Conservation (phyloP, 64 coral and sea anemone genomes). For the Montipora cactus region DNA sequence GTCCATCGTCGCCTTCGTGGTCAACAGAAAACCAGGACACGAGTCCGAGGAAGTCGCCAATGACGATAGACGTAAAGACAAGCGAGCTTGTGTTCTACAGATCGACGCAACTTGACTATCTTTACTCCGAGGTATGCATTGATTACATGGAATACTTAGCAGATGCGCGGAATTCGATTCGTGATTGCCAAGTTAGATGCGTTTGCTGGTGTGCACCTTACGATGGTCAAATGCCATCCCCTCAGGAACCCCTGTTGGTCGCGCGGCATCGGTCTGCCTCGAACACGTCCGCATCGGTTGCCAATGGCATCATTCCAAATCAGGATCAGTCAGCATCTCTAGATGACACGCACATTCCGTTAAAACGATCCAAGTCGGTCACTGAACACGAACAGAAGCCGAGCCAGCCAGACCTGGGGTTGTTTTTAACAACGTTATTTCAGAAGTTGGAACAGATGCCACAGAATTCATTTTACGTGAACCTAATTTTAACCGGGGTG, state of each 20-base stretch:
- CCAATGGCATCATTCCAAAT: conserved; percentile 72
- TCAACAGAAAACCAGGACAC: conserved; percentile 73
- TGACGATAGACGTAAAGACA: conserved; percentile 83
- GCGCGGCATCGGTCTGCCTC: conserved; percentile 50
- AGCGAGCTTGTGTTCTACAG: conserved; percentile 86
- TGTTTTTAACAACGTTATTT: conserved; percentile 88
- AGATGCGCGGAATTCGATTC: conserved; percentile 79
- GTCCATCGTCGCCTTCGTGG: conserved; percentile 41
- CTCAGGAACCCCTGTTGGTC: conserved; percentile 1
- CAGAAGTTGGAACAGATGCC: conserved; percentile 94
- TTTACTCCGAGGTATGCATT: conserved; percentile 52
- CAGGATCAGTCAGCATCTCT: conserved; percentile 29
- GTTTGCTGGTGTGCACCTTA: conserved; percentile 87
- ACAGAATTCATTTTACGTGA: conserved; percentile 95
- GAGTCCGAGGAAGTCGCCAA: conserved; percentile 40
- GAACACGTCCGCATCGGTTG: conserved; percentile 8
- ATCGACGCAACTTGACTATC: conserved; percentile 42
- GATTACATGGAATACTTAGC: conserved; percentile 94
- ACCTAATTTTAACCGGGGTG: conserved; percentile 92
- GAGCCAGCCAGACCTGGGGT: conserved; percentile 57
- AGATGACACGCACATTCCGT: neutral
- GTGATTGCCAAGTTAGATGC: conserved; percentile 79
- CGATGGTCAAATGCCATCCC: conserved; percentile 77
- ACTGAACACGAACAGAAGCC: conserved; percentile 64
- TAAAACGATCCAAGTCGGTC: conserved; percentile 58